These are phyloP conservation scores for Ashinkailepas kermadecensis DNA, from an alignment of 2,888 invertebrate species.

Conservation along the genomic window DNA sequence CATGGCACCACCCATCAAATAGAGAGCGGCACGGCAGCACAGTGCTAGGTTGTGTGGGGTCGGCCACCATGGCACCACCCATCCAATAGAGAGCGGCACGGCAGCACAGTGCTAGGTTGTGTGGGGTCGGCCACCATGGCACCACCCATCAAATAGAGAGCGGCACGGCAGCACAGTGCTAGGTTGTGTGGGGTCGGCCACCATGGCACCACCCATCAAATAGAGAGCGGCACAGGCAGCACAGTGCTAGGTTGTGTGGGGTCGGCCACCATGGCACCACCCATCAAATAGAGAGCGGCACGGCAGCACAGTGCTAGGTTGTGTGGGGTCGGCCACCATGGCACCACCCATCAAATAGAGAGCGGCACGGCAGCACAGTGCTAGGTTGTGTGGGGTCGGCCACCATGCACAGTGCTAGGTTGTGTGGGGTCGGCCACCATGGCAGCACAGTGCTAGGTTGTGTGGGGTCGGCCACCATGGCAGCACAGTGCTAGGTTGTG, in stretches of 20 bases:
- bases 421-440: too few relatives aligned
- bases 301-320: neutral
- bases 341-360: too few relatives aligned
- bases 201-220: too few relatives aligned
- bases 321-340: too few relatives aligned
- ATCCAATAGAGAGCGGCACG: conserved; percentile 14
- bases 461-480: too few relatives aligned
- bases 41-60: neutral
- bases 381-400: neutral
- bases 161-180: neutral
- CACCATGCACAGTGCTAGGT: neutral
- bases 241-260: neutral
- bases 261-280: too few relatives aligned
- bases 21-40: neutral
- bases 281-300: conserved; percentile 15
- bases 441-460: neutral
- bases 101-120: neutral
- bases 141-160: conserved; percentile 15
- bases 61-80: too few relatives aligned
- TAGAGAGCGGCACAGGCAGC: conserved; percentile 4
- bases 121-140: too few relatives aligned
- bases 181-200: neutral
- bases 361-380: neutral
- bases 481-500: neutral
- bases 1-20: too few relatives aligned